These are phyloP conservation scores for Drosophila auraria DNA, from an alignment of 1,140 invertebrate species.

Conservation along the genomic window DNA sequence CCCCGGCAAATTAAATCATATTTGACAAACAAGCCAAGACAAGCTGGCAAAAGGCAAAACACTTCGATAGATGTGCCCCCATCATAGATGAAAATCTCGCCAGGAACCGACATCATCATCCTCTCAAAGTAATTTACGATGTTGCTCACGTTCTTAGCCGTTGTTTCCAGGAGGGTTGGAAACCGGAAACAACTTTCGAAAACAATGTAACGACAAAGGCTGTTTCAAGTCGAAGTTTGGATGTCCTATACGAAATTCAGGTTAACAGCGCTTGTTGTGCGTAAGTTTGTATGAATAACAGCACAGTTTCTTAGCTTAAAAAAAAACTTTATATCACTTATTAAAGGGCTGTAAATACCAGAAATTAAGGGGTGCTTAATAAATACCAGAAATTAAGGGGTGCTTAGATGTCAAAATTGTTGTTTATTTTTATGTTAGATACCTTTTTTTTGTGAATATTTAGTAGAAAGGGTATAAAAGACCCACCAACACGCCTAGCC, in stretches of 20 bases:
- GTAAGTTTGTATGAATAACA: neutral
- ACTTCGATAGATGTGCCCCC: slow-evolving; percentile 44
- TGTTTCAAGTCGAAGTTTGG: slow-evolving; percentile 4
- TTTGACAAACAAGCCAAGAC: slow-evolving; percentile 67
- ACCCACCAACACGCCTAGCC: slow-evolving; percentile 18
- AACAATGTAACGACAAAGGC: slow-evolving; percentile 56
- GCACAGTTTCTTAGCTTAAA: neutral
- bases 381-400: neutral
- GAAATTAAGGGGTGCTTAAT: neutral
- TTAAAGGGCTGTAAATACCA: neutral
- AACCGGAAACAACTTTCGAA: slow-evolving; percentile 63
- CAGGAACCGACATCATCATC: slow-evolving; percentile 54
- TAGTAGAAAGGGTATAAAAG: slow-evolving; percentile 1
- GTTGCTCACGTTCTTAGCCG: slow-evolving; percentile 53
- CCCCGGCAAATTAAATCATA: slow-evolving; percentile 69
- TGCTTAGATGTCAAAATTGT: neutral
- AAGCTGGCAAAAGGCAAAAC: slow-evolving; percentile 44
- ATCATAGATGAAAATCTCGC: slow-evolving; percentile 66
- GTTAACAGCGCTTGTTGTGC: no score
- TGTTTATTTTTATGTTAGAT: neutral
- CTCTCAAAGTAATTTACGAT: slow-evolving; percentile 75
- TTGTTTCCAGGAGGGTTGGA: slow-evolving; percentile 19
- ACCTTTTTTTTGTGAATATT: no score
- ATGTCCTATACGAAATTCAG: no score
- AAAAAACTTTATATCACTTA: neutral